Conservation (phyloP, 2,113 vertebrate genomes). For the Hydrochoerus hydrochaeris region DNA sequence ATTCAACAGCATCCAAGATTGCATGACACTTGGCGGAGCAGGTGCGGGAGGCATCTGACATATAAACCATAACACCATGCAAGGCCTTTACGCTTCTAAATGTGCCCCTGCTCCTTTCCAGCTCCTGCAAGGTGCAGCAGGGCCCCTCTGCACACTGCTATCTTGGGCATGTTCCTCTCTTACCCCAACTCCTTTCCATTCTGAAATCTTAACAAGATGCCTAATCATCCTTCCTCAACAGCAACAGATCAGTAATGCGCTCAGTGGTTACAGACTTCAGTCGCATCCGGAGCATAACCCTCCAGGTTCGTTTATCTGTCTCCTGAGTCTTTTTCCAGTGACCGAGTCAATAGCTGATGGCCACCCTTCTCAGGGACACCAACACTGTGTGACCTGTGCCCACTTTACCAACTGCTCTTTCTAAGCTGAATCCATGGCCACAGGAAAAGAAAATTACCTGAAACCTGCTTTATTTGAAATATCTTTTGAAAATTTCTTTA, state of each 20-base stretch:
- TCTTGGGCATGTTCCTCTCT: neutral
- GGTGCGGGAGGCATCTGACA: too few relatives aligned
- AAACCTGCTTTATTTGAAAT: constrained; percentile 81
- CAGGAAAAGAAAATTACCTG: constrained; percentile 72
- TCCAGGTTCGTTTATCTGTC: neutral
- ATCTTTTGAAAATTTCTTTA: neutral
- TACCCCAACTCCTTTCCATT: neutral
- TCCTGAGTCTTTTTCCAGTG: neutral
- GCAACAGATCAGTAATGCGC: neutral
- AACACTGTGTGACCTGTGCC: neutral
- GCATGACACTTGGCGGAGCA: too few relatives aligned
- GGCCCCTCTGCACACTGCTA: neutral
- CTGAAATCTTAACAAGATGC: neutral
- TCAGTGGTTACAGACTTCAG: neutral
- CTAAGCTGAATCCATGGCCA: constrained; percentile 6
- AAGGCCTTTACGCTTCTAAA: neutral
- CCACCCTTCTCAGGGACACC: neutral
- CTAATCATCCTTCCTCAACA: neutral
- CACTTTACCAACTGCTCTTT: neutral
- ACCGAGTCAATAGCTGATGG: neutral
- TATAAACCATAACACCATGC: too few relatives aligned
- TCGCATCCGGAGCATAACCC: neutral
- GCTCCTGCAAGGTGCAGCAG: too few relatives aligned
- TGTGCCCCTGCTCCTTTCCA: neutral
- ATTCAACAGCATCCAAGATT: too few relatives aligned